These are phyloP conservation scores for Papilio aristodemus DNA, from an alignment of 1,140 invertebrate species.

Conservation along the genomic window DNA sequence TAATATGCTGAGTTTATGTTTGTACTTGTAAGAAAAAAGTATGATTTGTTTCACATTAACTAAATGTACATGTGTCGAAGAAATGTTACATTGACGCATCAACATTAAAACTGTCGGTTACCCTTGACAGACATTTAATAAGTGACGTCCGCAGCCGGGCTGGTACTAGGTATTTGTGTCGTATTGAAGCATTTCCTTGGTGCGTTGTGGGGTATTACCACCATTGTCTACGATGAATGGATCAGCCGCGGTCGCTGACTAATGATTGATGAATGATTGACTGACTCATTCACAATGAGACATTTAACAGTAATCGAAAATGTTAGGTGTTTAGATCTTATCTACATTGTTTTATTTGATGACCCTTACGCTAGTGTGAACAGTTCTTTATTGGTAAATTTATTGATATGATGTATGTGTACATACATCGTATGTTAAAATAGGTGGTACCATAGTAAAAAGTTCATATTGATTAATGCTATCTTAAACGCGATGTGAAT, in stretches of 20 bases:
- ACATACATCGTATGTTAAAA: neutral
- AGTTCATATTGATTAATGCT: too few species aligned
- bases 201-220: conserved; percentile 52
- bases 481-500: too few species aligned
- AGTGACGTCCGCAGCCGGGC: conserved; percentile 8
- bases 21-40: neutral
- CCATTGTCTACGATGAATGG: conserved; percentile 61
- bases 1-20: neutral
- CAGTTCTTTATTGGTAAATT: neutral
- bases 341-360: conserved; percentile 20
- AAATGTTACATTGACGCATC: conserved; percentile 25
- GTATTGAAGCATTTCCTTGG: conserved; percentile 44
- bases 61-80: neutral
- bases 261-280: conserved; percentile 64
- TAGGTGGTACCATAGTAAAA: too few species aligned
- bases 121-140: conserved; percentile 30
- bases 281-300: conserved; percentile 59
- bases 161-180: conserved; percentile 19
- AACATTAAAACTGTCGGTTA: conserved; percentile 27
- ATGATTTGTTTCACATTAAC: conserved; percentile 2
- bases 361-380: neutral
- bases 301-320: conserved; percentile 51
- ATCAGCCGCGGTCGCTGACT: conserved; percentile 58
- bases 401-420: neutral
- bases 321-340: conserved; percentile 19